Evolutionary conservation across 1,140 invertebrate species (phyloP).

Genomic region (Sarcophaga bullata): DNA sequence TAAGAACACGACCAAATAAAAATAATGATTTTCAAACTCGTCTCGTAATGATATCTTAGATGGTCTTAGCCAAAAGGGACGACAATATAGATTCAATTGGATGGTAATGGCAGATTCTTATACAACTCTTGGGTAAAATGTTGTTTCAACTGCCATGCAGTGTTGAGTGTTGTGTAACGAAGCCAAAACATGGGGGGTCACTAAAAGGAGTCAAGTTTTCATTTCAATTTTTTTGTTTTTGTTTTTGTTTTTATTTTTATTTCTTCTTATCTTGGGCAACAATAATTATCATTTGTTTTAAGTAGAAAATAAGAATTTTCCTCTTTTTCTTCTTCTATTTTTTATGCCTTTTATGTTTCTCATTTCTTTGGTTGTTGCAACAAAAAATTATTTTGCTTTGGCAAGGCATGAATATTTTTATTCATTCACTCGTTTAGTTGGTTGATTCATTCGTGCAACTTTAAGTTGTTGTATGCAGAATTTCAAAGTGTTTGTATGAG

Average conservation of each 20-base stretch:
- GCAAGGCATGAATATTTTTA: not conserved
- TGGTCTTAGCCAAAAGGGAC: not conserved
- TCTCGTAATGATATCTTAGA: conserved; percentile 7
- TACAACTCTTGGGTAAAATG: not conserved
- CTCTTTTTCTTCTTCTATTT: not conserved
- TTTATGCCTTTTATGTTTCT: too few relatives aligned
- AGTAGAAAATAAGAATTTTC: not conserved
- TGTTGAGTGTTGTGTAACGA: not conserved
- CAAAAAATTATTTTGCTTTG: not conserved
- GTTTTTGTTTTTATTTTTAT: not conserved
- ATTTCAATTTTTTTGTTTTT: not conserved
- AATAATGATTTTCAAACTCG: not conserved
- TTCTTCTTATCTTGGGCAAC: not conserved
- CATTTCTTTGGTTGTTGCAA: not conserved
- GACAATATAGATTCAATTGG: not conserved
- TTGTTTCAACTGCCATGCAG: not conserved
- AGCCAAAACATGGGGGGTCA: conserved; percentile 1
- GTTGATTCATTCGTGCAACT: not conserved
- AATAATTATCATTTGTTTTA: conserved; percentile 13
- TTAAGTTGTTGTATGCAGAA: not conserved
- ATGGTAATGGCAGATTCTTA: too few relatives aligned
- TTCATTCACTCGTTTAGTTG: too few relatives aligned
- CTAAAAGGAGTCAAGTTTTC: not conserved
- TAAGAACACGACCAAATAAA: too few relatives aligned
- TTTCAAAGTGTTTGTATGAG: not conserved